Percentiles rank a stretch among this genome's conserved stretches.
Evolutionary conservation across 2,888 invertebrate species (phyloP).

Genomic region (Hybos culiciformis): DNA sequence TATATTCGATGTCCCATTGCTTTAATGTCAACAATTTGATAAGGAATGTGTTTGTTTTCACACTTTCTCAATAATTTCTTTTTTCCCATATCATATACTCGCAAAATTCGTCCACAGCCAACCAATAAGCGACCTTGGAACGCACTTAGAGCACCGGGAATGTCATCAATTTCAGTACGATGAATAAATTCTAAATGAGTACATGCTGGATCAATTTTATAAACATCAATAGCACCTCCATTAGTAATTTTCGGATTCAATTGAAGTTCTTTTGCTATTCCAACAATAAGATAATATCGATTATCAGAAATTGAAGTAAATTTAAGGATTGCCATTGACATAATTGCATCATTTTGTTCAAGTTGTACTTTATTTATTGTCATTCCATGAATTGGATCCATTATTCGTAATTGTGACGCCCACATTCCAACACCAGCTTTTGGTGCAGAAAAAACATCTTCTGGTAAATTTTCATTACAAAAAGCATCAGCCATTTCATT

Average conservation of each 20-base stretch:
- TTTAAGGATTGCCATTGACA: slow-evolving; percentile 71
- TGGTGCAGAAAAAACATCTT: slow-evolving; percentile 87
- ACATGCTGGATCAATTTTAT: slow-evolving; percentile 54
- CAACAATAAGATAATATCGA: slow-evolving; percentile 58
- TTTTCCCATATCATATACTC: slow-evolving; percentile 92
- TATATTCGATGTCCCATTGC: slow-evolving; percentile 89
- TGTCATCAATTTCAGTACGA: slow-evolving; percentile 85
- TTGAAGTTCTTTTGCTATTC: slow-evolving; percentile 80
- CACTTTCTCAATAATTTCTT: slow-evolving; percentile 94
- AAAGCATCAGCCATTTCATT: slow-evolving; percentile 97
- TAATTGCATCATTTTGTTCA: slow-evolving; percentile 93
- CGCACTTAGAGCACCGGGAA: slow-evolving; percentile 74
- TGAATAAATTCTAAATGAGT: slow-evolving; percentile 83
- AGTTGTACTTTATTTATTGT: slow-evolving; percentile 67
- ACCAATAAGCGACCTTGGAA: slow-evolving; percentile 86
- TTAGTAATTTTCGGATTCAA: slow-evolving; percentile 74
- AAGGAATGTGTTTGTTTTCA: slow-evolving; percentile 94
- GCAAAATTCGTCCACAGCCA: slow-evolving; percentile 80
- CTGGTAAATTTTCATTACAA: slow-evolving; percentile 85
- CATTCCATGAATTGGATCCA: slow-evolving; percentile 70
- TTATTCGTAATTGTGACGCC: slow-evolving; percentile 80
- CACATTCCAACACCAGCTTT: slow-evolving; percentile 93
- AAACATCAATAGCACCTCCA: slow-evolving; percentile 78
- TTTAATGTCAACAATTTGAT: slow-evolving; percentile 84
- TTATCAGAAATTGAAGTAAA: slow-evolving; percentile 48